Conservation (phyloP, 2,888 invertebrate genomes). For the Matsumyia berberina region DNA sequence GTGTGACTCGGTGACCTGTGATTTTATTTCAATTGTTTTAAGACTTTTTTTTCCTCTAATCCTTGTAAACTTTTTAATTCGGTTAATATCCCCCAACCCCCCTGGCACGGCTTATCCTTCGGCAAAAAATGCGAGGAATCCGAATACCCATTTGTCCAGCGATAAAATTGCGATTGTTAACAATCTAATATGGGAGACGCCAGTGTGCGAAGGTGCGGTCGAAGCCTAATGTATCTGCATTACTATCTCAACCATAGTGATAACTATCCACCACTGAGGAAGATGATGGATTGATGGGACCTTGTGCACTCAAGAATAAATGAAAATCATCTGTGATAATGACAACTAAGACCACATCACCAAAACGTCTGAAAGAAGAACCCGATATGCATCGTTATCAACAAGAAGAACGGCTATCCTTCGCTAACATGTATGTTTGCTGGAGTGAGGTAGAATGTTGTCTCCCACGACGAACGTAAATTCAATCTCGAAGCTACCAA, state of each 20-base stretch:
- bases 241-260: constrained; percentile 82
- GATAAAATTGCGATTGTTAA: constrained; percentile 72
- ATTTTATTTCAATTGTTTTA: constrained; percentile 53
- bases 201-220: constrained; percentile 75
- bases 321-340: constrained; percentile 32
- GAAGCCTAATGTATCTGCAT: constrained; percentile 81
- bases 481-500: constrained; percentile 83
- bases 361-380: constrained; percentile 82
- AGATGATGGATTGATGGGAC: constrained; percentile 48
- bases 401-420: constrained; percentile 82
- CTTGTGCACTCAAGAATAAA: constrained; percentile 51
- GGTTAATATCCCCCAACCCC: constrained; percentile 25
- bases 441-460: constrained; percentile 83
- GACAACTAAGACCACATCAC: constrained; percentile 64
- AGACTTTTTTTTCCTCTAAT: constrained; percentile 27
- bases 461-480: constrained; percentile 83
- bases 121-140: constrained; percentile 53
- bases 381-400: constrained; percentile 81
- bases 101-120: background rate
- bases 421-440: constrained; percentile 81
- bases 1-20: constrained; percentile 69
- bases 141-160: constrained; percentile 58
- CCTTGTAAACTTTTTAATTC: constrained; percentile 26
- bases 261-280: constrained; percentile 78
- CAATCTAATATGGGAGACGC: constrained; percentile 70